Evolutionary conservation across 1,140 invertebrate species (phyloP).

Genomic region (Campoletis sonorensis): DNA sequence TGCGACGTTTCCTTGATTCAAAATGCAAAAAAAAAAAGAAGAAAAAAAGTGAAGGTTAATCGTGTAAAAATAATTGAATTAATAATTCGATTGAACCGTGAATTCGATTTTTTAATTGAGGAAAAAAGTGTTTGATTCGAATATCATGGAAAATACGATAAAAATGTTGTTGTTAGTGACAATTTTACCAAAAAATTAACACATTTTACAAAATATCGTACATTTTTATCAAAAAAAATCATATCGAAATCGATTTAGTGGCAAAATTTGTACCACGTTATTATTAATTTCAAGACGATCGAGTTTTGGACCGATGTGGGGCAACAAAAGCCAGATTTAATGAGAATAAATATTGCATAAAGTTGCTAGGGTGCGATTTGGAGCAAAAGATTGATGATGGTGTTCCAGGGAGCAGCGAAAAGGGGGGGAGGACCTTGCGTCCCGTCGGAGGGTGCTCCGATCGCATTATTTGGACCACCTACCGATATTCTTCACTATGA

Average conservation of each 20-base stretch:
- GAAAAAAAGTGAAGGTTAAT: neutral
- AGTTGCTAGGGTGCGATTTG: slow-evolving; percentile 63
- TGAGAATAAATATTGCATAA: slow-evolving; percentile 77
- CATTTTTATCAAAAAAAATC: too few species aligned
- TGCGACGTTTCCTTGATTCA: neutral
- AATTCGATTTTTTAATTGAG: neutral
- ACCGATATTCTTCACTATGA: slow-evolving; percentile 57
- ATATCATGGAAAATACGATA: too few species aligned
- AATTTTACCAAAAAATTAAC: too few species aligned
- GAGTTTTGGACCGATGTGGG: slow-evolving; percentile 30
- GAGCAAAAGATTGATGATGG: slow-evolving; percentile 74
- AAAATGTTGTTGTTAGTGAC: too few species aligned
- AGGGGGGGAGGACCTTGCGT: slow-evolving; percentile 27
- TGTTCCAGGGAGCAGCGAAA: slow-evolving; percentile 52
- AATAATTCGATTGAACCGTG: neutral
- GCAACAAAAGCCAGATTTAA: slow-evolving; percentile 63
- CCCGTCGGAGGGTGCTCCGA: slow-evolving; percentile 74
- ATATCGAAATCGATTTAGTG: neutral
- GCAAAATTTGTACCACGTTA: neutral
- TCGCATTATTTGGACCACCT: slow-evolving; percentile 74
- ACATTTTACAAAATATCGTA: too few species aligned
- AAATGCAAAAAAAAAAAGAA: too few species aligned
- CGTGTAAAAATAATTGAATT: neutral
- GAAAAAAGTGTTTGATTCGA: too few species aligned
- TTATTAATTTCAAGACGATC: neutral